Conservation (phyloP, 2,113 vertebrate genomes). For the Cebidichthys violaceus region DNA sequence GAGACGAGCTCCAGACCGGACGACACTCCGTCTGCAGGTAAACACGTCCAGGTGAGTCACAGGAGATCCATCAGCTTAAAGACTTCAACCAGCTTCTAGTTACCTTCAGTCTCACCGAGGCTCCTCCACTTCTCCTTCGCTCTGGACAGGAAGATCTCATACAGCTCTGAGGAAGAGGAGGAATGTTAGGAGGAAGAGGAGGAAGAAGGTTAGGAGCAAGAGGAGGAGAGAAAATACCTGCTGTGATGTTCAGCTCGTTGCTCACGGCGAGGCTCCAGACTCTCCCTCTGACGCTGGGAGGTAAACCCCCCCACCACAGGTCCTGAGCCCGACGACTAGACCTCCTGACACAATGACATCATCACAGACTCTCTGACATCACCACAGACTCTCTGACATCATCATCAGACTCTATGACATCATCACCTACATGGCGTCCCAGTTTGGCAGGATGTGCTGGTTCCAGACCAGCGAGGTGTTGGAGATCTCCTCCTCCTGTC, state of each 20-base stretch:
- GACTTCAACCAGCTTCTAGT: not conserved
- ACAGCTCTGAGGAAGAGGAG: slow-evolving; percentile 26
- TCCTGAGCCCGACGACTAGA: not conserved
- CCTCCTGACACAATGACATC: slow-evolving; percentile 7
- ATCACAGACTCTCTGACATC: not conserved
- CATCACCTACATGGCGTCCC: slow-evolving; percentile 1
- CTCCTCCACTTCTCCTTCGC: not conserved
- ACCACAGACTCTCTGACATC: not conserved
- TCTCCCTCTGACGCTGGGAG: slow-evolving; percentile 5
- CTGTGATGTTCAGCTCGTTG: slow-evolving; percentile 33
- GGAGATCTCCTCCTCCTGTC: slow-evolving; percentile 24
- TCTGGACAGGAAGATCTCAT: slow-evolving; percentile 29
- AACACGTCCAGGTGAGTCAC: not conserved
- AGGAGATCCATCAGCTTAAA: not conserved
- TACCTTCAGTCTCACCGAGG: not conserved
- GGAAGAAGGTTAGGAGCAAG: not conserved
- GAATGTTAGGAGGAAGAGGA: not conserved
- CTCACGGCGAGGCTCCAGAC: slow-evolving; percentile 28
- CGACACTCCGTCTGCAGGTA: not conserved
- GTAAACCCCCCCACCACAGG: slow-evolving; percentile 37
- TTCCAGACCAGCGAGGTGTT: slow-evolving; percentile 13
- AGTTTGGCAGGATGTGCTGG: slow-evolving; percentile 24
- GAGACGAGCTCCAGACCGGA: not conserved
- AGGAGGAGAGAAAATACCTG: not conserved
- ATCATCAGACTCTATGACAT: not conserved